These are phyloP conservation scores for Agrilus planipennis DNA, from an alignment of 1,140 invertebrate genomes.

Conservation along the genomic window DNA sequence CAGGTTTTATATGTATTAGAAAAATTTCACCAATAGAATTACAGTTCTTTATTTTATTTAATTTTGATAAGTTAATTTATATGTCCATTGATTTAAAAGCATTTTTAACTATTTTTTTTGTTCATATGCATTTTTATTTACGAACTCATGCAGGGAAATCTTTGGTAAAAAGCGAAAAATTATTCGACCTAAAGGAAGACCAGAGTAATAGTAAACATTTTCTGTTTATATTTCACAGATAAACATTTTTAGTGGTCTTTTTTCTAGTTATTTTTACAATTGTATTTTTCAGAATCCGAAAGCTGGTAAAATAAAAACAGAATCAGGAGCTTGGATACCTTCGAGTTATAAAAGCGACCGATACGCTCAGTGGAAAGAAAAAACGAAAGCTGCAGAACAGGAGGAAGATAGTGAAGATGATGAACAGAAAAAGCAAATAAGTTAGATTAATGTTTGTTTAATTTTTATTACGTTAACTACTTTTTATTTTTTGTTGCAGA, in stretches of 20 bases:
- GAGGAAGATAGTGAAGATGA: constrained; percentile 47
- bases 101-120: too few species aligned
- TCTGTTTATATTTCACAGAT: too few species aligned
- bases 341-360: constrained; percentile 86
- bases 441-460: background rate
- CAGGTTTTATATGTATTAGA: constrained; percentile 2
- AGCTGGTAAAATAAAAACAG: constrained; percentile 79
- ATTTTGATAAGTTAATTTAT: too few species aligned
- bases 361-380: constrained; percentile 80
- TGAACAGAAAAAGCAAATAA: constrained; percentile 28
- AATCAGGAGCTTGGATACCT: constrained; percentile 87
- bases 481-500: constrained; percentile 6
- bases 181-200: too few species aligned
- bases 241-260: background rate
- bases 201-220: too few species aligned
- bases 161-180: too few species aligned
- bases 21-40: too few species aligned
- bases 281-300: constrained; percentile 40
- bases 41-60: constrained; percentile 5
- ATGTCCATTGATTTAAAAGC: too few species aligned
- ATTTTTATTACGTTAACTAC: constrained; percentile 1
- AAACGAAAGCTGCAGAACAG: constrained; percentile 55
- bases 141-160: too few species aligned
- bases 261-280: background rate
- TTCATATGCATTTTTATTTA: too few species aligned